Evolutionary conservation across 2,113 vertebrate genomes (phyloP).

Genomic region (Seriola rivoliana): DNA sequence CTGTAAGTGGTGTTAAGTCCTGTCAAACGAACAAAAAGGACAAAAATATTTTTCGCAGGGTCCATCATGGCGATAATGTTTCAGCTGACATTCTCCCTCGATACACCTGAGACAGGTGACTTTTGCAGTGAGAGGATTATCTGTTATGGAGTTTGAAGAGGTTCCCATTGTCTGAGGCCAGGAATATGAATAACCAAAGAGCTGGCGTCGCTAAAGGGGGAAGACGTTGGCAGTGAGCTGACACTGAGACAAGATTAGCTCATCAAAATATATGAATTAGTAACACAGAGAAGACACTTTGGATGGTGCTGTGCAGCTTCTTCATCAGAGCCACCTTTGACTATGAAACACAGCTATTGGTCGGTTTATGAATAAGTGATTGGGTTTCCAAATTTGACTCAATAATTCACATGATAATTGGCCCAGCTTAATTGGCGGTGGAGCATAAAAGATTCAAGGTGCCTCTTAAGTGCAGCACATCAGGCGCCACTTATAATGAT

Average conservation of each 20-base stretch:
- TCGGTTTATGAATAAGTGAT: constrained; percentile 72
- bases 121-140: constrained; percentile 79
- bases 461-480: constrained; percentile 83
- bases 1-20: constrained; percentile 76
- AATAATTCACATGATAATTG: constrained; percentile 85
- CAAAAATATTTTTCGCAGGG: constrained; percentile 70
- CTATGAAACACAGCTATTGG: constrained; percentile 58
- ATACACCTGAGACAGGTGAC: constrained; percentile 84
- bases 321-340: constrained; percentile 35
- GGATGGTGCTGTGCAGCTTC: constrained; percentile 31
- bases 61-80: constrained; percentile 78
- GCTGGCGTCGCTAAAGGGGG: constrained; percentile 52
- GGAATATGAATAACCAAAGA: constrained; percentile 81
- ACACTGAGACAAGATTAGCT: constrained; percentile 59
- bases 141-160: constrained; percentile 80
- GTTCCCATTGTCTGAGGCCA: constrained; percentile 70
- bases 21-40: constrained; percentile 79
- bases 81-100: constrained; percentile 82
- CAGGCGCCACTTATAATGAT: constrained; percentile 82
- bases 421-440: constrained; percentile 80
- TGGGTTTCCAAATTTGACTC: constrained; percentile 79
- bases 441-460: constrained; percentile 82
- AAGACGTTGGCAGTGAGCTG: constrained; percentile 43
- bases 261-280: constrained; percentile 75
- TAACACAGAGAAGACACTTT: constrained; percentile 59